phyloP scores from a whole-genome alignment of 30 jellyfish, hydroid and myxozoan species.

The Aurelia coerulea region DNA sequence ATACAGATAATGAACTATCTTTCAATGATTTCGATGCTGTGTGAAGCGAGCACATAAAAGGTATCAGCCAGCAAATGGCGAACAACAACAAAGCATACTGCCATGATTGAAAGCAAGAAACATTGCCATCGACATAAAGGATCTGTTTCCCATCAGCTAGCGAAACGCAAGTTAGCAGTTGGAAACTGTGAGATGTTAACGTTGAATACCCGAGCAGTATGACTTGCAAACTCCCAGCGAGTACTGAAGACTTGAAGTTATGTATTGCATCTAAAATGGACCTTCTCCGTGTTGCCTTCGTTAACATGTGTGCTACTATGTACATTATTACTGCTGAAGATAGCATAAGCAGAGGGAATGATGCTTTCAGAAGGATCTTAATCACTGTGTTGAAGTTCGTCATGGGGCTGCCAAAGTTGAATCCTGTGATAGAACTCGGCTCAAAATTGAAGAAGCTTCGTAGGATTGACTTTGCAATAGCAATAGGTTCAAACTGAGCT shows the following conservation, averaged over 20 bases:
- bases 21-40: not conserved
- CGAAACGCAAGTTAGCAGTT: slow-evolving; percentile 16
- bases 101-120: slow-evolving; percentile 22
- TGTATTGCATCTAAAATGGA: not conserved
- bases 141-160: slow-evolving; percentile 2
- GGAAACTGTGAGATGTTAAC: not conserved
- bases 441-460: too few relatives aligned
- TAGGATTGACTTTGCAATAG: too few relatives aligned
- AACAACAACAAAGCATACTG: not conserved
- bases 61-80: slow-evolving; percentile 20
- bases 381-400: not conserved
- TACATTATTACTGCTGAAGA: not conserved
- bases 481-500: not conserved
- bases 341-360: slow-evolving; percentile 17
- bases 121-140: not conserved
- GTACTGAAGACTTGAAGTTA: not conserved
- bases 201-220: slow-evolving; percentile 27
- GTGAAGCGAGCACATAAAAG: not conserved
- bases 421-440: too few relatives aligned
- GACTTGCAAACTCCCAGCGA: not conserved
- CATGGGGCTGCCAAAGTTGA: too few relatives aligned
- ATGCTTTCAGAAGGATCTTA: slow-evolving; percentile 1
- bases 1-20: not conserved
- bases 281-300: not conserved
- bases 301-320: not conserved